These are phyloP conservation scores for Vanacampus margaritifer DNA, from an alignment of 2,113 vertebrate species.

Conservation along the genomic window DNA sequence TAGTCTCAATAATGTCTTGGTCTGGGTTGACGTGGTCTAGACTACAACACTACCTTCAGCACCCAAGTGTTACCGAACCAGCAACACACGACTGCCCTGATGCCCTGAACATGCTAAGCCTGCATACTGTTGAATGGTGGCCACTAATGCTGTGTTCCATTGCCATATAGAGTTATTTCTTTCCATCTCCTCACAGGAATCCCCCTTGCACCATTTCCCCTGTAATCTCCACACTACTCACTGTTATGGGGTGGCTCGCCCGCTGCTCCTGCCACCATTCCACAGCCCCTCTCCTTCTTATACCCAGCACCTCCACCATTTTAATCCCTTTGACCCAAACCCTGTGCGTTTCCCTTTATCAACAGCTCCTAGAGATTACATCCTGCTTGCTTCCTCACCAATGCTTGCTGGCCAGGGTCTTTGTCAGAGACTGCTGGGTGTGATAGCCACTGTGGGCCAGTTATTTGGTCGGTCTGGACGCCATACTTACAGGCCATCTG, in stretches of 20 bases:
- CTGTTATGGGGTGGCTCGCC: slow-evolving; percentile 71
- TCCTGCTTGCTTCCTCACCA: slow-evolving; percentile 60
- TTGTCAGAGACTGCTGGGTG: slow-evolving; percentile 58
- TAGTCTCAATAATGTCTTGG: no score
- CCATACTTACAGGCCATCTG: slow-evolving; percentile 18
- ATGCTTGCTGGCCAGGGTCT: slow-evolving; percentile 53
- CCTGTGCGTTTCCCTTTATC: slow-evolving; percentile 74
- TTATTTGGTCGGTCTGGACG: slow-evolving; percentile 33
- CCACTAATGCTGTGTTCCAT: slow-evolving; percentile 69
- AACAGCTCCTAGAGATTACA: slow-evolving; percentile 76
- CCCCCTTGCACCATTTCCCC: slow-evolving; percentile 63
- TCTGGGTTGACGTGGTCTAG: no score
- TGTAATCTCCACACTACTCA: slow-evolving; percentile 73
- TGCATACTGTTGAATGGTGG: slow-evolving; percentile 65
- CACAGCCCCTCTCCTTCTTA: slow-evolving; percentile 64
- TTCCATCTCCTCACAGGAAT: slow-evolving; percentile 57
- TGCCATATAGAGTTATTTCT: slow-evolving; percentile 69
- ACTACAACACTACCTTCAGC: slow-evolving; percentile 1
- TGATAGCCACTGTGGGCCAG: slow-evolving; percentile 58
- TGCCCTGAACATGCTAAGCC: slow-evolving; percentile 60
- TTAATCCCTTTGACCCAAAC: slow-evolving; percentile 78
- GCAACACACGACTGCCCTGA: slow-evolving; percentile 30
- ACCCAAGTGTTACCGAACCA: slow-evolving; percentile 31
- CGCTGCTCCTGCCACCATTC: slow-evolving; percentile 66
- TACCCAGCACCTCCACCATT: slow-evolving; percentile 72